Conservation (phyloP, 2,113 vertebrate genomes). For the Pipa parva region DNA sequence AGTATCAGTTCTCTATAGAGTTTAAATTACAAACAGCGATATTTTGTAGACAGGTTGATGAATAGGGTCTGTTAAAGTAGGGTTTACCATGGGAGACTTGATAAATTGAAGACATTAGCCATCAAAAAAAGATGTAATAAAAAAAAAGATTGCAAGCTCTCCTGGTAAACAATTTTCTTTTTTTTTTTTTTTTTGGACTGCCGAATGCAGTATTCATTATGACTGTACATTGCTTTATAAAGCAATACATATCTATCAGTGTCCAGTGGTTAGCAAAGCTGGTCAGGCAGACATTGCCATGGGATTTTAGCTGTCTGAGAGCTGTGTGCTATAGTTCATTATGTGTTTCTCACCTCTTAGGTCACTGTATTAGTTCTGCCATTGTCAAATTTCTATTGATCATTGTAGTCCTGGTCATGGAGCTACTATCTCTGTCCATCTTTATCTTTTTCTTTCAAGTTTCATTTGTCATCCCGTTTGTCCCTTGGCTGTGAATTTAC, state of each 20-base stretch:
- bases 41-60: neutral
- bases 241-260: neutral
- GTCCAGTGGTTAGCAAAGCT: neutral
- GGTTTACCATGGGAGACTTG: neutral
- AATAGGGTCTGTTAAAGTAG: neutral
- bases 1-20: neutral
- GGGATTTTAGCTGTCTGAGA: conserved; percentile 8
- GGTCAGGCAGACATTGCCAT: neutral
- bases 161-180: neutral
- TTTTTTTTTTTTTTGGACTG: neutral
- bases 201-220: neutral
- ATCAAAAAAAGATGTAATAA: neutral
- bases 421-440: neutral
- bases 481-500: conserved; percentile 21
- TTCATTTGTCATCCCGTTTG: neutral
- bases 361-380: conserved; percentile 3
- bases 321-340: conserved; percentile 13
- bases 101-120: neutral
- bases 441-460: conserved; percentile 17
- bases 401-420: conserved; percentile 4
- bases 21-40: neutral
- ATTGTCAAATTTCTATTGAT: conserved; percentile 22
- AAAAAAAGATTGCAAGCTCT: neutral
- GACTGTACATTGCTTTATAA: neutral
- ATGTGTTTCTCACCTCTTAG: neutral